phyloP scores from a whole-genome alignment of 2,113 vertebrate genomes.

The Pterocles burchelli region DNA sequence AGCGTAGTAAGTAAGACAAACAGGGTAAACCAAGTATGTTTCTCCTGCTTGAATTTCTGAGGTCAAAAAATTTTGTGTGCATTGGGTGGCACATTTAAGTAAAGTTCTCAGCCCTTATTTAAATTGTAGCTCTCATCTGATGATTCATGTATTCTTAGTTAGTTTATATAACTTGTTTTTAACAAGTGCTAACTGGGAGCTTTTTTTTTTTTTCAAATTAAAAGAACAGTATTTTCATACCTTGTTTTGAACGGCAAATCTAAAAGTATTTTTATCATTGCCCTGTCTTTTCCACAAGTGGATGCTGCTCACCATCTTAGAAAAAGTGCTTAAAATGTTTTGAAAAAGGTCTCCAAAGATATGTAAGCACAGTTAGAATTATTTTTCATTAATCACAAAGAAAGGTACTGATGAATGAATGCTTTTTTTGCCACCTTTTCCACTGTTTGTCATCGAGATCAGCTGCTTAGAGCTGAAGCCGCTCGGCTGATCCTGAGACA shows the following conservation, averaged over 20 bases:
- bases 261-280: neutral
- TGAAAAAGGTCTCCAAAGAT: neutral
- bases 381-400: neutral
- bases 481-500: no score
- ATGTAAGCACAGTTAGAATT: neutral
- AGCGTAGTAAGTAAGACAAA: neutral
- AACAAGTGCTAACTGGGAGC: neutral
- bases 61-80: rapidly evolving
- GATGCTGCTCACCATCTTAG: neutral
- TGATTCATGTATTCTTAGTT: neutral
- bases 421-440: neutral
- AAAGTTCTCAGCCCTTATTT: neutral
- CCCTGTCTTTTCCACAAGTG: neutral
- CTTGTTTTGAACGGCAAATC: neutral
- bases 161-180: neutral
- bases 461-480: no score
- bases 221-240: neutral
- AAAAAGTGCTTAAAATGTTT: neutral
- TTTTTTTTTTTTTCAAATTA: neutral
- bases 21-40: neutral
- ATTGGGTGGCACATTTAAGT: neutral
- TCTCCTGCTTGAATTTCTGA: neutral
- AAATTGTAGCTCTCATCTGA: neutral
- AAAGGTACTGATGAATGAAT: neutral
- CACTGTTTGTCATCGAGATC: no score